These are phyloP conservation scores for Rhingia campestris DNA, from an alignment of 2,888 invertebrate species.

Conservation along the genomic window DNA sequence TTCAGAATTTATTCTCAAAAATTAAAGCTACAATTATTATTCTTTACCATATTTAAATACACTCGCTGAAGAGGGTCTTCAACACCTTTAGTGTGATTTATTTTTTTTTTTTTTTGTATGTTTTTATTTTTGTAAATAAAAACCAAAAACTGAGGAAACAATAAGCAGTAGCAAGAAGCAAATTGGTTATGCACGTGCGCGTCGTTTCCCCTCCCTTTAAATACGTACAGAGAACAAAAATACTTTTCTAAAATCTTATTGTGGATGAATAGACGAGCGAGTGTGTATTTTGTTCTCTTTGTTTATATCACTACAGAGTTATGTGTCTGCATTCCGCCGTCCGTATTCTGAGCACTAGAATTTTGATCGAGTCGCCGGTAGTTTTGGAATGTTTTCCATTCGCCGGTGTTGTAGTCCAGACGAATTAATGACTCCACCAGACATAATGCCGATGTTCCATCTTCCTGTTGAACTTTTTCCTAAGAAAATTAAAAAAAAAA, in stretches of 20 bases:
- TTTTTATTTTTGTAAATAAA: not conserved
- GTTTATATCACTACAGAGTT: conserved; percentile 80
- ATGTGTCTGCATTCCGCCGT: conserved; percentile 77
- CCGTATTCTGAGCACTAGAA: conserved; percentile 76
- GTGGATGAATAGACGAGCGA: conserved; percentile 41
- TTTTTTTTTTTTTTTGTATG: too few species aligned
- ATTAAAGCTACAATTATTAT: conserved; percentile 48
- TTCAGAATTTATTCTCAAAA: conserved; percentile 33
- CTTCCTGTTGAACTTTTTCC: conserved; percentile 93
- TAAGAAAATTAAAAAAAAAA: conserved; percentile 74
- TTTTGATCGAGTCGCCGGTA: conserved; percentile 88
- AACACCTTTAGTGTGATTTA: not conserved
- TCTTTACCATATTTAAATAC: conserved; percentile 40
- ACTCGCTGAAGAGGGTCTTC: conserved; percentile 11
- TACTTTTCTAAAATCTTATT: conserved; percentile 55
- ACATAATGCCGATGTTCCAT: conserved; percentile 88
- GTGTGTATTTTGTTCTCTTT: conserved; percentile 42
- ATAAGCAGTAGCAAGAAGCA: conserved; percentile 23
- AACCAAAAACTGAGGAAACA: conserved; percentile 20
- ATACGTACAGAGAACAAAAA: conserved; percentile 54
- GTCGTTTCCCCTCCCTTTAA: not conserved
- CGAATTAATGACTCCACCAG: conserved; percentile 95
- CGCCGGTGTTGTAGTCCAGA: conserved; percentile 98
- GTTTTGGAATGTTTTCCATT: conserved; percentile 97
- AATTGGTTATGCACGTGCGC: not conserved